Evolutionary conservation across 2,888 invertebrate genomes (phyloP), one percentile per base, ranked within the genome.

Genomic region (Dexiosoma caninum): DNA sequence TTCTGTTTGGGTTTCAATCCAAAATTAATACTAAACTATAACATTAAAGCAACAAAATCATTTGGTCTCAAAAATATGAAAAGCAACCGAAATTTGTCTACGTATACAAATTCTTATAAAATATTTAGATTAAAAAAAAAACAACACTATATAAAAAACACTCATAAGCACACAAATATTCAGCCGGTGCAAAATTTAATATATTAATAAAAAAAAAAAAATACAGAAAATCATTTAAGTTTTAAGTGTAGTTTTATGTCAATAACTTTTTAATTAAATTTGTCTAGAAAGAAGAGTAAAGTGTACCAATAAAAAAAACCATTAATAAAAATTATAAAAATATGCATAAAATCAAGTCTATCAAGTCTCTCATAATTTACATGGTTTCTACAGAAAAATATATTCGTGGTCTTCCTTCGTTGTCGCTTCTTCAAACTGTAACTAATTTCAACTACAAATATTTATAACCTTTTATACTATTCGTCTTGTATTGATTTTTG

Each of bases 201-300:
- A n/a, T n/a, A 64, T 49, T 51, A 60, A 71, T 55, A 78, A 59
- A 51, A 23, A 27, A 10, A 49, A 64, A 70, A 57, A 5, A 46
- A 37, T 32, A 32, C 7, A 55, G 8, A 44, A 77, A 77, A 72
- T 59, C 37, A 78, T 78, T 40, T 66, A 57, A 57, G 46, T 75
- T 69, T 46, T 75, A 71, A 80, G 75, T 71, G 70, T 80, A 75
- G 70, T 44, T 71, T 70, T 80, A 75, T 80, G 53, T 67, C 66
- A 37, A 35, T 66, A 66, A 59, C 27, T 80, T 80, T 79, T 75
- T 59, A 75, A 75, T 40, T 70, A 66, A 70, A 70, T 51, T 57
- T 59, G 70, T 37, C 32, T 53, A 3, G 49, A 55, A 60, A 76
- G 3, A 30, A 66, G n/a, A n/a, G n/a, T 23, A 69, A 59, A 32